A percentile compares a stretch with the other conserved stretches of the same genome.
Conservation (phyloP, 2,888 invertebrate species). For the Osedax frankpressi region DNA sequence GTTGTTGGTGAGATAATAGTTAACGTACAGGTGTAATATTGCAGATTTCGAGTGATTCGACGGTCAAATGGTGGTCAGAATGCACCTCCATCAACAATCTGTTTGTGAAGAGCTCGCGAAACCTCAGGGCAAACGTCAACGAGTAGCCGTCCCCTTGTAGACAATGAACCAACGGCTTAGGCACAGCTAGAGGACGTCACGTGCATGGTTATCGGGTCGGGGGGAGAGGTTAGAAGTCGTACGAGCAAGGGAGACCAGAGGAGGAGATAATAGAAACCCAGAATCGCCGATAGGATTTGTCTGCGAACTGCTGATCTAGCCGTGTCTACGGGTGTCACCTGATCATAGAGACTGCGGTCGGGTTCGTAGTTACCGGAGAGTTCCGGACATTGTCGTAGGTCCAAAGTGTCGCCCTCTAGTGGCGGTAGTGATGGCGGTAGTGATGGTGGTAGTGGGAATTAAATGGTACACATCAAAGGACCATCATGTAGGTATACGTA, state of each 20-base stretch:
- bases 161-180: not conserved
- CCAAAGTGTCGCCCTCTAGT: not conserved
- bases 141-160: not conserved
- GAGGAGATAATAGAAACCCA: too few species aligned
- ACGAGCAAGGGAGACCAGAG: too few species aligned
- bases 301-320: too few species aligned
- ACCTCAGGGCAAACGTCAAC: not conserved
- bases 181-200: not conserved
- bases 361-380: not conserved
- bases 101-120: not conserved
- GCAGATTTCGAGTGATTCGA: too few species aligned
- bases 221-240: too few species aligned
- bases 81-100: not conserved
- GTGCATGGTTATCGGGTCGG: not conserved
- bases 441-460: too few species aligned
- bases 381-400: not conserved
- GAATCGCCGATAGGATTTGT: too few species aligned
- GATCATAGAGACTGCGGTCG: not conserved
- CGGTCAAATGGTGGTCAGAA: not conserved
- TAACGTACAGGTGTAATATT: too few species aligned
- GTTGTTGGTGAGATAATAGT: too few species aligned
- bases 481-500: too few species aligned
- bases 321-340: not conserved
- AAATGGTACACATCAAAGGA: too few species aligned
- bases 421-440: not conserved